A percentile compares a stretch with the other conserved stretches of the same genome.
These are phyloP conservation scores for Choristoneura fumiferana DNA, from an alignment of 1,140 invertebrate genomes.

Conservation along the genomic window DNA sequence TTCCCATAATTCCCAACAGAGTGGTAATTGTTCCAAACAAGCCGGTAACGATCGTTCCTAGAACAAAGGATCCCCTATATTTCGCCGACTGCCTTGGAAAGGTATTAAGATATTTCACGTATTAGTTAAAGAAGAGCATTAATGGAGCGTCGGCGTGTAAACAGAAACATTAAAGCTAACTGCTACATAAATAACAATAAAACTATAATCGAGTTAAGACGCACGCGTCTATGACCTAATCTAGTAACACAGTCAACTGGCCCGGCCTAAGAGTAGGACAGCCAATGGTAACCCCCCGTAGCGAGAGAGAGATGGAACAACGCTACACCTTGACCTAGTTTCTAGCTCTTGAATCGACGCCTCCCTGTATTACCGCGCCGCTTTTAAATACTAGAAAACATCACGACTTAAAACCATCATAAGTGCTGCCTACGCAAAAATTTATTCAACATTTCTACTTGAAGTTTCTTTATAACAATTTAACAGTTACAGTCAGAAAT, in stretches of 20 bases:
- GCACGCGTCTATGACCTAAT: slow-evolving; percentile 21
- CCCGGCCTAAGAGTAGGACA: slow-evolving; percentile 5
- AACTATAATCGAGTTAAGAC: slow-evolving; percentile 19
- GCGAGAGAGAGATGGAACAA: slow-evolving; percentile 2
- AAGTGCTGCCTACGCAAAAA: not conserved
- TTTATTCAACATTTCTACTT: not conserved
- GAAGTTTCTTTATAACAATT: not conserved
- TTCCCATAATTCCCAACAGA: not conserved
- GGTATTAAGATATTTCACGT: not conserved
- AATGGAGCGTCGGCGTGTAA: not conserved
- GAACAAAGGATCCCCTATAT: not conserved
- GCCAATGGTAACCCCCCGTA: not conserved
- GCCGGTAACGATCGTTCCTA: not conserved
- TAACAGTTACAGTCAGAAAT: not conserved
- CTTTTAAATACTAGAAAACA: slow-evolving; percentile 15
- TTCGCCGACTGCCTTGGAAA: not conserved
- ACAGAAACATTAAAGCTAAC: slow-evolving; percentile 10
- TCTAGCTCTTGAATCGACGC: slow-evolving; percentile 15
- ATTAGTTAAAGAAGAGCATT: not conserved
- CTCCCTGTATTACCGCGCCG: slow-evolving; percentile 7
- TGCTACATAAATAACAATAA: slow-evolving; percentile 16
- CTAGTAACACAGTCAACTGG: slow-evolving; percentile 20
- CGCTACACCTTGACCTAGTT: slow-evolving; percentile 19
- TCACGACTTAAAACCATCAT: not conserved
- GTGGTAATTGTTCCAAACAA: not conserved